Base-by-base conservation (phyloP, 1,140 invertebrate species). In the Magallana ariakensis region DNA sequence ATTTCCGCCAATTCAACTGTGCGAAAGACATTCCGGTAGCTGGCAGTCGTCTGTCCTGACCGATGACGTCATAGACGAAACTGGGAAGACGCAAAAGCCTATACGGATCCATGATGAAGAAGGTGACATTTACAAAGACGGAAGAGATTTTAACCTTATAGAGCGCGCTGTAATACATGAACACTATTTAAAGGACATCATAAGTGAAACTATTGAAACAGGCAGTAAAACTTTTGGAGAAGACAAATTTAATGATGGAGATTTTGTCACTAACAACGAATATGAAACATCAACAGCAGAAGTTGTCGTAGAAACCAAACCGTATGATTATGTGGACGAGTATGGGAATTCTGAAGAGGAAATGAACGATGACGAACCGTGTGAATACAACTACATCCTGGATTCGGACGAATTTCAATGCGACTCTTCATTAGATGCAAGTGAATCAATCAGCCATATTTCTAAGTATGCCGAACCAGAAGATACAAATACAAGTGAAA, bases 301-400 rank as follows among this genome's bases (percentile, higher is more conserved):
- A 11, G 66, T 75, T 75, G 66, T 75, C 22, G 26, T 33, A 10
- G 66, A 75, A 75, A 75, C 66, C 33, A 75, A 75, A 75, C 66
- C 66, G 9, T 5, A 10, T 75, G 66, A 75, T 0, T 26, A 26
- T 26, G 66, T 26, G 22, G 13, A 11, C 10, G 22, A 10, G 10
- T 22, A 26, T 26, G 66, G 22, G 0, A 33, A 26, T 33, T 19
- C 9, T 33, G 66, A 4, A 8, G 66, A 22, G 1, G 19, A 75
- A 26, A 10, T 11, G 22, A 7, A 75, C 22, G 22, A 10, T 75
- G 9, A 10, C 2, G 22, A 11, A 75, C 5, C 22, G 2, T 75
- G 22, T 26, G 62, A 70, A 22, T 70, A 70, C 66, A 13, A 26
- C 1, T 75, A 75, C 15, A 75, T 75, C 33, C 22, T 75, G 22